Percentiles rank a stretch among this genome's conserved stretches.
Evolutionary conservation across 2,113 vertebrate species (phyloP).

Genomic region (Jacana jacana): DNA sequence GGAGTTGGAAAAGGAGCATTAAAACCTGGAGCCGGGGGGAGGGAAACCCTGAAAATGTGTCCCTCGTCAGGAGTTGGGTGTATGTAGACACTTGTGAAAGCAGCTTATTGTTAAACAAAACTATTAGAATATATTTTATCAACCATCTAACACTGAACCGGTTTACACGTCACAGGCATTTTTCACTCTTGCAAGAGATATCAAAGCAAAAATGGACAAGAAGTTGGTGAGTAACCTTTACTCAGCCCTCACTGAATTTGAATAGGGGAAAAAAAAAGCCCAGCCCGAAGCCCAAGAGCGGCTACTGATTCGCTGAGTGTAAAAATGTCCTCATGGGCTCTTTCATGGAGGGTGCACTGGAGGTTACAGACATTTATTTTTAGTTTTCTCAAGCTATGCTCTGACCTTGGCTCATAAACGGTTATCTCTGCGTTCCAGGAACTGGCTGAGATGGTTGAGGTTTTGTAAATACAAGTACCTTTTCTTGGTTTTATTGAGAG

Average conservation of each 20-base stretch:
- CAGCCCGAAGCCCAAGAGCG: neutral
- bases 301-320: neutral
- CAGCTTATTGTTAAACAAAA: neutral
- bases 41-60: neutral
- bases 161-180: constrained; percentile 80
- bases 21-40: neutral
- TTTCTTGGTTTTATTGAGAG: neutral
- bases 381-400: neutral
- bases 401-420: neutral
- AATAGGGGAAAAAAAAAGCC: neutral
- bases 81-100: rapidly evolving
- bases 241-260: neutral
- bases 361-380: neutral
- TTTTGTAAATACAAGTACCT: neutral
- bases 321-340: neutral
- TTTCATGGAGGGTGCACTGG: neutral
- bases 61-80: rapidly evolving
- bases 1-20: neutral
- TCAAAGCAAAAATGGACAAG: constrained; percentile 99
- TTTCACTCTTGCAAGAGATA: constrained; percentile 97
- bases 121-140: neutral
- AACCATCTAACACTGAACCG: neutral
- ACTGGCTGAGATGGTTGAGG: neutral
- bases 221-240: constrained; percentile 86
- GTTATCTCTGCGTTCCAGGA: neutral